phyloP scores from a whole-genome alignment of 2,113 vertebrate species.

The Siniperca knerii region DNA sequence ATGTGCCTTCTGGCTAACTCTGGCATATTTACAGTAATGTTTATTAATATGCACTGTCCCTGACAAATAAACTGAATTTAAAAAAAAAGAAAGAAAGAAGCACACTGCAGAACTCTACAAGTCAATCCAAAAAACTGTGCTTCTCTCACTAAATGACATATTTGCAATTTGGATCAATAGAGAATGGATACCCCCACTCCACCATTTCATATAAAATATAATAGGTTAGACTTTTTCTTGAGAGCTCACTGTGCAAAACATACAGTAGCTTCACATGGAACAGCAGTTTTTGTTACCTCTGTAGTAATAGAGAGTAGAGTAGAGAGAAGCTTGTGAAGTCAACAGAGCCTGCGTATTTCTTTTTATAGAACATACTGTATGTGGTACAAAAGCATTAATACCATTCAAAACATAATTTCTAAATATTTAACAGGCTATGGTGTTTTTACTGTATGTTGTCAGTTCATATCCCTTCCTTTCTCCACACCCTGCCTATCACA shows the following conservation, averaged over 20 bases:
- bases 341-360: background rate
- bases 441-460: background rate
- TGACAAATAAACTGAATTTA: no score
- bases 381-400: background rate
- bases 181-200: background rate
- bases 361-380: background rate
- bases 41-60: no score
- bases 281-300: background rate
- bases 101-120: background rate
- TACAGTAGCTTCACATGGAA: background rate
- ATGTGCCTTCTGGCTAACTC: no score
- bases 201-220: constrained; percentile 1
- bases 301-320: background rate
- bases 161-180: constrained; percentile 5
- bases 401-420: background rate
- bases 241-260: background rate
- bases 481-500: background rate
- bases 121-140: background rate
- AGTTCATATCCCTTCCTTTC: background rate
- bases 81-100: background rate
- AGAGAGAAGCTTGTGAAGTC: background rate
- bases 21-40: no score
- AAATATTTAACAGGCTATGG: background rate
- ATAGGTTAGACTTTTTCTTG: background rate
- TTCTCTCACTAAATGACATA: background rate